These are phyloP conservation scores for Rhyacophila brunnea DNA, from an alignment of 1,140 invertebrate genomes.

Conservation along the genomic window DNA sequence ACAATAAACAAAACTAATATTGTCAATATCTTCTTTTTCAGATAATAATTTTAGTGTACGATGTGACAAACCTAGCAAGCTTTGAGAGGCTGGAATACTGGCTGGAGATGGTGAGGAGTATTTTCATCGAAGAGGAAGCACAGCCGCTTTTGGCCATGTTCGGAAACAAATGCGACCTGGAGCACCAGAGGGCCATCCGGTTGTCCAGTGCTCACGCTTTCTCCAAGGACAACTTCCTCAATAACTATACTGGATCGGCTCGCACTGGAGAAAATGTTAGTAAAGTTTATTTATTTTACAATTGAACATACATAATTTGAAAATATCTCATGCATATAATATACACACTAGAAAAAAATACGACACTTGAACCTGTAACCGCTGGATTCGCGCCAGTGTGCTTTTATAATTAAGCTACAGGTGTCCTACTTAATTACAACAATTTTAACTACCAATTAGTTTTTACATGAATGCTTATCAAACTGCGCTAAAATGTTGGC, in stretches of 20 bases:
- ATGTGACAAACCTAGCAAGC: constrained; percentile 78
- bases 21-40: too few species aligned
- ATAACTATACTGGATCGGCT: constrained; percentile 77
- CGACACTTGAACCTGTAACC: too few species aligned
- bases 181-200: constrained; percentile 79
- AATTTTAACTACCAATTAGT: too few species aligned
- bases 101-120: constrained; percentile 64
- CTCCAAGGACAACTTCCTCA: constrained; percentile 71
- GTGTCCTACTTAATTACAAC: too few species aligned
- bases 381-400: too few species aligned
- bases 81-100: constrained; percentile 78
- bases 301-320: too few species aligned
- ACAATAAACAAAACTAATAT: too few species aligned
- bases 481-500: too few species aligned
- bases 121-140: constrained; percentile 54
- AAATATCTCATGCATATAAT: too few species aligned
- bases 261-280: constrained; percentile 86
- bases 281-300: too few species aligned
- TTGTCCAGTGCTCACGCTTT: constrained; percentile 78
- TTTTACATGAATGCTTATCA: neutral
- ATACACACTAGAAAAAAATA: too few species aligned
- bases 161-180: constrained; percentile 89
- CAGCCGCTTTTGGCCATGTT: constrained; percentile 71
- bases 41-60: constrained; percentile 83
- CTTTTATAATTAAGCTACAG: too few species aligned